Conservation (phyloP, 37 sponge, comb jelly and placozoan species). For the Crambe crambe region DNA sequence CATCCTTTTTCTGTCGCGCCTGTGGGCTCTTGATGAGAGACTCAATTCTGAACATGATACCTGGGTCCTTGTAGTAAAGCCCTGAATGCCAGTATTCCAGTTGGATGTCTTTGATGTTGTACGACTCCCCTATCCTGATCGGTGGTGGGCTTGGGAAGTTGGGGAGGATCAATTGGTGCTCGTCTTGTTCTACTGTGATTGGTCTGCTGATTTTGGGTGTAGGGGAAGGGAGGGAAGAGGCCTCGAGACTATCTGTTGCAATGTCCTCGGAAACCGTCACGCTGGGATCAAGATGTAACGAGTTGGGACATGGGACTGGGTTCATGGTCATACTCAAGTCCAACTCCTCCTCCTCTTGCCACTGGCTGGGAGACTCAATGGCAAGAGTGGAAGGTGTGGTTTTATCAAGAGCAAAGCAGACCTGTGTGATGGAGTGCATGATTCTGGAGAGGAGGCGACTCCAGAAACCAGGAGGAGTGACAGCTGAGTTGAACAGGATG, state of each 20-base stretch:
- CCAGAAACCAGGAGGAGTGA: constrained; percentile 84
- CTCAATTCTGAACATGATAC: constrained; percentile 56
- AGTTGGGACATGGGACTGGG: no score
- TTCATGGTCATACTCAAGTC: background rate
- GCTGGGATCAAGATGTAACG: no score
- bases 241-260: background rate
- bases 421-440: constrained; percentile 59
- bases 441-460: constrained; percentile 81
- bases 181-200: no score
- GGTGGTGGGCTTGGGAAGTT: constrained; percentile 18
- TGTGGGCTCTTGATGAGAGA: constrained; percentile 27
- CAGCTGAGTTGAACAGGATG: constrained; percentile 27
- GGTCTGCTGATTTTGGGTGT: background rate
- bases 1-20: constrained; percentile 33
- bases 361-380: background rate
- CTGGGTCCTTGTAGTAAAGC: constrained; percentile 48
- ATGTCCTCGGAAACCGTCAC: no score
- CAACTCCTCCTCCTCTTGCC: background rate
- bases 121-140: background rate
- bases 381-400: background rate
- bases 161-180: background rate
- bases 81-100: constrained; percentile 74
- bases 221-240: background rate
- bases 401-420: constrained; percentile 39
- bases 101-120: constrained; percentile 4